phyloP scores from a whole-genome alignment of 1,140 invertebrate species.

The Atta texana region DNA sequence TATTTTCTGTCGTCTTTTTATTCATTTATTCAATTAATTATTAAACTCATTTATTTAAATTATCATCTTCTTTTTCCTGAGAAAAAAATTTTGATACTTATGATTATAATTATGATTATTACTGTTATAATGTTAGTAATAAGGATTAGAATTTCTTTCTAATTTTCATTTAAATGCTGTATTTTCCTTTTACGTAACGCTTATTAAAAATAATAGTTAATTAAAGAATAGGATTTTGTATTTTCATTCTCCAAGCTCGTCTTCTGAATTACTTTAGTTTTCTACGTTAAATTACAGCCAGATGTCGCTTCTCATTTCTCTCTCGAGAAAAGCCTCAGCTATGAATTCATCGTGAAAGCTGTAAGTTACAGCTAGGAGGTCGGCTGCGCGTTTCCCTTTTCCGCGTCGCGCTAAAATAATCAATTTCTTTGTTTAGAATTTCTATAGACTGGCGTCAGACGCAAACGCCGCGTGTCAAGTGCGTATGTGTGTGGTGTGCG shows the following conservation, averaged over 20 bases:
- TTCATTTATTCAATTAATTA: background rate
- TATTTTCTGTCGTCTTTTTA: background rate
- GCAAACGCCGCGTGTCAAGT: slow-evolving; percentile 39
- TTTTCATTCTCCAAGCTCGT: background rate
- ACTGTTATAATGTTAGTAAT: too few species aligned
- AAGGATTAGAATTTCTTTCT: background rate
- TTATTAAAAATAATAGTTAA: slow-evolving; percentile 16
- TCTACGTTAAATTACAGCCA: slow-evolving; percentile 28
- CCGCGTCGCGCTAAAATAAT: slow-evolving; percentile 47
- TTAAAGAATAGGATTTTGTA: background rate
- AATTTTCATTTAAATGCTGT: background rate
- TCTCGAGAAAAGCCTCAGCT: background rate
- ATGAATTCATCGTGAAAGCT: slow-evolving; percentile 40
- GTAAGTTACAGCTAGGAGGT: slow-evolving; percentile 7
- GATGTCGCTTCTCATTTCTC: slow-evolving; percentile 17
- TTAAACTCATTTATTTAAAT: background rate
- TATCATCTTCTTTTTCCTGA: background rate
- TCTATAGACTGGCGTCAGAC: slow-evolving; percentile 46
- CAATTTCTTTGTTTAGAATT: slow-evolving; percentile 56
- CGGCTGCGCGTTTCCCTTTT: slow-evolving; percentile 5
- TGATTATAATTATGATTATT: too few species aligned
- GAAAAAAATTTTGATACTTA: too few species aligned
- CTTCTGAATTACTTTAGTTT: slow-evolving; percentile 8
- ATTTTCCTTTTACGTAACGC: background rate
- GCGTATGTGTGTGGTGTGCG: background rate